Evolutionary conservation across 2,797 vertebrate species (phyloP), one percentile per base, ranked within the genome.

Genomic region (Alectoris magna): DNA sequence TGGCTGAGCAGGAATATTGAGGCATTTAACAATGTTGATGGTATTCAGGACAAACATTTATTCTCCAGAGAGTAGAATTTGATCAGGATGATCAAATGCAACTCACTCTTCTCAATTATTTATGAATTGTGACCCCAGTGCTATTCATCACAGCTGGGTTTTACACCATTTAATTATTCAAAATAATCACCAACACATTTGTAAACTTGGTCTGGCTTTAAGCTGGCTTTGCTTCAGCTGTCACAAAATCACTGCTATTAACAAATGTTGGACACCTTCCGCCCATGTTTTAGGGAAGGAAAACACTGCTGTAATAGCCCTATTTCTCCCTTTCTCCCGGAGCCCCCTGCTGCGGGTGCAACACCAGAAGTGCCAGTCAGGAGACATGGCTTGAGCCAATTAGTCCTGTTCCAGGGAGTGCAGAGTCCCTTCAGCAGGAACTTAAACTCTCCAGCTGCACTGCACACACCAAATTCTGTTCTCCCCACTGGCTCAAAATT

Each of bases 21-120:
- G 96, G 96, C 96, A 90, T 97, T 98, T 98, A 98, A 98, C 97
- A 97, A 98, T 97, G 98, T 98, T 98, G 98, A 97, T 98, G 96
- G 97, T 98, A 98, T 98, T 98, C 94, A 97, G 97, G 97, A 98
- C 98, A 98, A 98, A 98, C 98, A 98, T 98, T 97, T 97, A 97
- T 97, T 97, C 98, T 98, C 98, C 21, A 38, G 98, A 98, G 98
- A 98, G 96, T 78, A 94, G 93, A 95, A 97, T 98, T 98, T 98
- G 98, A 99, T 99, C 98, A 98, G 98, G 97, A 98, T 98, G 98
- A 98, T 98, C 97, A 97, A 97, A 98, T 98, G 98, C 96, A 59
- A 96, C 95, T 97, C 97, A 82, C 41, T 94, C 96, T 96, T 96
- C 98, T 98, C 98, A 97, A 97, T 98, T 98, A 98, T 98, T 97